phyloP scores from a whole-genome alignment of 2,113 vertebrate genomes.

The Heterotis niloticus region DNA sequence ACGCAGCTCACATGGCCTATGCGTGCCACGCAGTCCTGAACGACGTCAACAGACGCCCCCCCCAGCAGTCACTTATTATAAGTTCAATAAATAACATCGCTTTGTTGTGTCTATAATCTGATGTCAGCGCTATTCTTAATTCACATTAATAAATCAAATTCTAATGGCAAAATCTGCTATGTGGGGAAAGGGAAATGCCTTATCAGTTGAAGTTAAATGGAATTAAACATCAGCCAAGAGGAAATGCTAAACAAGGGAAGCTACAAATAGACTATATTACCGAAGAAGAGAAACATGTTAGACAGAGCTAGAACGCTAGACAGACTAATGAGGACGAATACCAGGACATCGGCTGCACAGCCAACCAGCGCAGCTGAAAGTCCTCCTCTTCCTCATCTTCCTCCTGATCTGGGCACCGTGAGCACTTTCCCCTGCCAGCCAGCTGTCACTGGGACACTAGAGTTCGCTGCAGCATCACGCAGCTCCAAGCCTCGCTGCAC shows the following conservation, averaged over 20 bases:
- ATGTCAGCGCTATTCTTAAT: background rate
- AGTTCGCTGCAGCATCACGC: too few species aligned
- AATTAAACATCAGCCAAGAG: slow-evolving; percentile 1
- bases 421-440: background rate
- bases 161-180: background rate
- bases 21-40: background rate
- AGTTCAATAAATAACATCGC: background rate
- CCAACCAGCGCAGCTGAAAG: slow-evolving; percentile 18
- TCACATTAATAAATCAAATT: background rate
- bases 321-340: slow-evolving; percentile 39
- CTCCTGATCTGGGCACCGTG: background rate
- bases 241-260: slow-evolving; percentile 10
- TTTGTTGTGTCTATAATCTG: too few species aligned
- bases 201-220: slow-evolving; percentile 4
- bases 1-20: background rate
- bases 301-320: slow-evolving; percentile 46
- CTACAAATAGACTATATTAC: slow-evolving; percentile 9
- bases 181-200: background rate
- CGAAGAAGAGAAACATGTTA: background rate
- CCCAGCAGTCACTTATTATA: background rate
- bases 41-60: background rate
- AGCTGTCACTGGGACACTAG: background rate
- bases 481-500: background rate
- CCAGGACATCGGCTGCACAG: slow-evolving; percentile 50
- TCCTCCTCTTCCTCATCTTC: slow-evolving; percentile 5